phyloP scores from a whole-genome alignment of 1,140 invertebrate genomes.

The Coelopa frigida region DNA sequence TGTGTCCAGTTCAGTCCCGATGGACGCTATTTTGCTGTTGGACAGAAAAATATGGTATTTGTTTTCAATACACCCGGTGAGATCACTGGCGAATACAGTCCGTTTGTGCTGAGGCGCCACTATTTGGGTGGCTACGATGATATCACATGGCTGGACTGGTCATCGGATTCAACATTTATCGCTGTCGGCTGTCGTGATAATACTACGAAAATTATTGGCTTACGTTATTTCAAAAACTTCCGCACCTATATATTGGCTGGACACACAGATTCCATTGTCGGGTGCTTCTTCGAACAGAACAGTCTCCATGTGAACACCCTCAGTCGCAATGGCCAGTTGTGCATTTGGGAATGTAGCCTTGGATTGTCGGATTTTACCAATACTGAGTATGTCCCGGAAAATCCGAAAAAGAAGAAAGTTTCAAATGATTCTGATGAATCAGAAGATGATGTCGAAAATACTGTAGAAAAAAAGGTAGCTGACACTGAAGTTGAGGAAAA shows the following conservation, averaged over 20 bases:
- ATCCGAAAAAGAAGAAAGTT: constrained; percentile 23
- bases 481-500: constrained; percentile 46
- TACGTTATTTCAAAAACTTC: constrained; percentile 69
- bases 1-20: constrained; percentile 88
- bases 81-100: constrained; percentile 74
- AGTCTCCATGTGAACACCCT: constrained; percentile 74
- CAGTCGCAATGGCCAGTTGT: constrained; percentile 64
- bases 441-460: constrained; percentile 57
- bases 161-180: constrained; percentile 77
- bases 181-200: constrained; percentile 83
- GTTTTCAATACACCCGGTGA: constrained; percentile 79
- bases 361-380: constrained; percentile 44
- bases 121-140: constrained; percentile 75
- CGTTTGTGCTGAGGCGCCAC: constrained; percentile 77
- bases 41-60: constrained; percentile 78
- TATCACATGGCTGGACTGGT: constrained; percentile 84
- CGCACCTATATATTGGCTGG: constrained; percentile 64
- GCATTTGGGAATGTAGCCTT: constrained; percentile 81
- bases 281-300: constrained; percentile 80
- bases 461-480: constrained; percentile 46
- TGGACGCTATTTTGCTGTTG: constrained; percentile 86
- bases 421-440: constrained; percentile 37
- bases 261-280: constrained; percentile 74
- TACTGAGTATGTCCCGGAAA: constrained; percentile 46
- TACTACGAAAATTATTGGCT: constrained; percentile 69